Conservation (phyloP, 1,140 invertebrate species). For the Magallana gigas region DNA sequence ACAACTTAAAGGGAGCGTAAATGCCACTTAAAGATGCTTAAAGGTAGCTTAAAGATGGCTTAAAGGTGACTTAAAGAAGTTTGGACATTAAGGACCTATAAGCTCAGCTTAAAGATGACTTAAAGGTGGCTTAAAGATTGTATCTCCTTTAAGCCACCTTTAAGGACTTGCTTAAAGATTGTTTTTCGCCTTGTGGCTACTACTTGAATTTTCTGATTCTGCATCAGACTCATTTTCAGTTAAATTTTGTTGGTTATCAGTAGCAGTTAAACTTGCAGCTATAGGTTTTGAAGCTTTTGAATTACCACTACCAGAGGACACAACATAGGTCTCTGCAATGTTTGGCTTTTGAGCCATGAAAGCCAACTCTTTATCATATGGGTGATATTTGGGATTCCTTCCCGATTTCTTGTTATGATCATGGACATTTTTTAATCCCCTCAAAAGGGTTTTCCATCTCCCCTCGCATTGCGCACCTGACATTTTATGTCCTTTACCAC, state of each 20-base stretch:
- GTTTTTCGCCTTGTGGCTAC: too few species aligned
- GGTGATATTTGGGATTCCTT: not conserved
- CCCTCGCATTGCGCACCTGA: not conserved
- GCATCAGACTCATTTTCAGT: not conserved
- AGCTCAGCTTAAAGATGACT: too few species aligned
- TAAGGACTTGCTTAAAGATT: too few species aligned
- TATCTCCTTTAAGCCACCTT: too few species aligned
- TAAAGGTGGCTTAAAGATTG: too few species aligned
- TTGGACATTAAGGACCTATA: too few species aligned
- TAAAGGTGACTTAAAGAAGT: too few species aligned
- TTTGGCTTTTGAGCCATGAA: not conserved
- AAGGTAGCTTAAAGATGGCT: too few species aligned
- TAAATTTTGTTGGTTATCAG: conserved; percentile 2
- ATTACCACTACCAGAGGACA: not conserved
- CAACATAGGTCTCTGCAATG: too few species aligned
- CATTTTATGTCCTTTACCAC: too few species aligned
- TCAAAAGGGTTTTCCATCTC: not conserved
- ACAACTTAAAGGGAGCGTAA: too few species aligned
- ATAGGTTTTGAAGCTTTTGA: not conserved
- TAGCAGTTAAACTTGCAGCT: not conserved
- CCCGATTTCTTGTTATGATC: not conserved
- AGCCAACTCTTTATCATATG: conserved; percentile 1
- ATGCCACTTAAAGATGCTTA: too few species aligned
- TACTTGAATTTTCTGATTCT: not conserved
- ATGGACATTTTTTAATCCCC: not conserved